Evolutionary conservation across 2,797 vertebrate species (phyloP).

Genomic region (Scomberomorus guttatus): DNA sequence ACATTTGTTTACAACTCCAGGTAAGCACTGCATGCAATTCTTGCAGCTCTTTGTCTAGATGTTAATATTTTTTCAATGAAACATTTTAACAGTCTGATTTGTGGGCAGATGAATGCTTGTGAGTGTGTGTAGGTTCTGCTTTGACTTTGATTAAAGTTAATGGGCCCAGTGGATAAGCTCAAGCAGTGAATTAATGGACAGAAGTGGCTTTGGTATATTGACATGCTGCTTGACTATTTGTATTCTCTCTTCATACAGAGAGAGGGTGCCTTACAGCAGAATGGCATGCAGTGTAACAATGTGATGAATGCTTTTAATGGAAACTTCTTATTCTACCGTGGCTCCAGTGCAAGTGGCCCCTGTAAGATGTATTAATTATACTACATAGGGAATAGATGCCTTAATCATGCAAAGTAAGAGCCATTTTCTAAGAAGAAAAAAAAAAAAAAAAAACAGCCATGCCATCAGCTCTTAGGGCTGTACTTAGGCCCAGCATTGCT

Average conservation of each 20-base stretch:
- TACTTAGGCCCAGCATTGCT: not conserved
- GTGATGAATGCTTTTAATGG: constrained; percentile 4
- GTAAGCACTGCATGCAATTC: constrained; percentile 18
- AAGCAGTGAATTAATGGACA: constrained; percentile 51
- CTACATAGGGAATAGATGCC: not conserved
- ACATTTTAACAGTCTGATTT: constrained; percentile 27
- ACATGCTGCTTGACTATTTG: constrained; percentile 36
- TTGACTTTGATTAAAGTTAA: constrained; percentile 49
- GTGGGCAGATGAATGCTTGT: constrained; percentile 11
- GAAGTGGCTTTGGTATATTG: constrained; percentile 15
- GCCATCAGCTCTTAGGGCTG: not conserved
- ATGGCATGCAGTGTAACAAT: not conserved
- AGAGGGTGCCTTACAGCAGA: not conserved
- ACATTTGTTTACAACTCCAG: constrained; percentile 15
- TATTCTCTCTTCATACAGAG: constrained; percentile 17
- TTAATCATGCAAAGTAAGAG: not conserved
- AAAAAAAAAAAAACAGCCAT: no score
- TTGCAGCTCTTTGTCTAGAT: constrained; percentile 27
- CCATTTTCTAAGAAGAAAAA: not conserved
- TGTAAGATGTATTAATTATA: not conserved
- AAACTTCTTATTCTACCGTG: not conserved
- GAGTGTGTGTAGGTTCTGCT: constrained; percentile 28
- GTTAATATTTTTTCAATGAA: constrained; percentile 9
- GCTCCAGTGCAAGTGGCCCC: not conserved
- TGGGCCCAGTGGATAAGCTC: constrained; percentile 50